phyloP scores from a whole-genome alignment of 2,888 invertebrate species.

The Thecophora atra region DNA sequence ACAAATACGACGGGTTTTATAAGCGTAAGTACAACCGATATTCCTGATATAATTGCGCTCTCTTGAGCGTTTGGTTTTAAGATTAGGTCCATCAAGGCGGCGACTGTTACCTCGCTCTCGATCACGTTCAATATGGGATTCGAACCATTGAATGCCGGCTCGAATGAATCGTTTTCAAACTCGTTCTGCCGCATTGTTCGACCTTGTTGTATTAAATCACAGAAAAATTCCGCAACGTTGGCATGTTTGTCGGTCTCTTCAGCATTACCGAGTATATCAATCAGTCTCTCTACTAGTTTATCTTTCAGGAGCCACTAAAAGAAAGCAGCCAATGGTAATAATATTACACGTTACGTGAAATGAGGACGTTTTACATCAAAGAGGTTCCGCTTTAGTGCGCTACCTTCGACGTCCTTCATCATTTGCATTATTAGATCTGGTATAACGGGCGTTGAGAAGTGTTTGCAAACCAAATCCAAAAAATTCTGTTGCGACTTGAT shows the following conservation, averaged over 20 bases:
- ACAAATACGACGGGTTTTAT: constrained; percentile 66
- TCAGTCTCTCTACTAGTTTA: constrained; percentile 83
- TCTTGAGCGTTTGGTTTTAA: constrained; percentile 74
- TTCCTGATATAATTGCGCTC: constrained; percentile 81
- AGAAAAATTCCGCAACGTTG: constrained; percentile 88
- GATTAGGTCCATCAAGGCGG: constrained; percentile 78
- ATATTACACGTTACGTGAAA: constrained; percentile 6
- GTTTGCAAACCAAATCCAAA: constrained; percentile 85
- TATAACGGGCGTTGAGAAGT: constrained; percentile 93
- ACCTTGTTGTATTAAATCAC: constrained; percentile 81
- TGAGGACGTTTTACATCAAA: constrained; percentile 70
- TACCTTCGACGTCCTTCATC: constrained; percentile 83
- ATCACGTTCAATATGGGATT: constrained; percentile 79
- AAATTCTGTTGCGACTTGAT: constrained; percentile 87
- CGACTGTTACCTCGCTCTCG: constrained; percentile 74
- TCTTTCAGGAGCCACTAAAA: constrained; percentile 90
- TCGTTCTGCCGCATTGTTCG: constrained; percentile 69
- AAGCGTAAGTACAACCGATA: constrained; percentile 80
- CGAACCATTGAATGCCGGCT: constrained; percentile 61
- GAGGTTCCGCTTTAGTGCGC: constrained; percentile 76
- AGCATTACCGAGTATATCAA: constrained; percentile 72
- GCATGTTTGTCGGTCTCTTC: constrained; percentile 80
- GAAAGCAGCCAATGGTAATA: neutral
- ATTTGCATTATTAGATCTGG: constrained; percentile 90
- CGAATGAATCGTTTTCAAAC: constrained; percentile 68